Evolutionary conservation across 1,140 invertebrate species (phyloP), one percentile per base, ranked within the genome.

Genomic region (Aleiodes sp.): DNA sequence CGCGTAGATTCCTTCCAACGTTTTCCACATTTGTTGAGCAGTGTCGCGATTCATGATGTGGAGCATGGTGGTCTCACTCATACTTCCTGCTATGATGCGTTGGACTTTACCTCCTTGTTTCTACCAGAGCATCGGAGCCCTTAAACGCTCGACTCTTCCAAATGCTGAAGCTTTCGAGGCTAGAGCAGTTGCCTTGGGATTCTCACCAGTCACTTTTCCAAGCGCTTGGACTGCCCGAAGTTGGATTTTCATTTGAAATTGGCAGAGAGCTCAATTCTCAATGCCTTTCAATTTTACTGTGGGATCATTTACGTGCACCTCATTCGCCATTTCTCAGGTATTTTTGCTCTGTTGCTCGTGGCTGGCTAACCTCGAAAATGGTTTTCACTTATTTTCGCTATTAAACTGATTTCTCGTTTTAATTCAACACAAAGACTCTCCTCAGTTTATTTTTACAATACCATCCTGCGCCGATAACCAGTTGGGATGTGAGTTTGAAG

Each of bases 21-120:
- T 52, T 14, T 61, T 14, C 80, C 80, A 82, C 76, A 80, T 82
- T 67, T 75, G 73, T 9, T 74, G 75, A 35, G 81, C 73, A 35
- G 72, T 73, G 26, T 61, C 56, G 65, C 80, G 80, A 26, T 76
- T 73, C 21, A 79, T 72, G 21, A 82, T 72, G 67, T 80, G 76
- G 31, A 76, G 60, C 68, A 80, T 77, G 2, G 72, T 74, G 12
- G 73, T 56, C 39, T 75, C 60, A 39, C 65, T 70, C 31, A 74
- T 72, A 39, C 72, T 68, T 35, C 70, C 61, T 0, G 78, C 71
- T 4, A 82, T 59, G 21, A 73, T 59, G 16, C 64, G 61, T 65
- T 76, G 73, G 0, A 73, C 75, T 62, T 31, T 70, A n/a, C 43
- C 68, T 37, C 76, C 72, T 9, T 28, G 29, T 57, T 71, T 70